These are phyloP conservation scores for Dendrocincla tyrannina DNA, from an alignment of 2,797 vertebrate genomes.

Conservation along the genomic window DNA sequence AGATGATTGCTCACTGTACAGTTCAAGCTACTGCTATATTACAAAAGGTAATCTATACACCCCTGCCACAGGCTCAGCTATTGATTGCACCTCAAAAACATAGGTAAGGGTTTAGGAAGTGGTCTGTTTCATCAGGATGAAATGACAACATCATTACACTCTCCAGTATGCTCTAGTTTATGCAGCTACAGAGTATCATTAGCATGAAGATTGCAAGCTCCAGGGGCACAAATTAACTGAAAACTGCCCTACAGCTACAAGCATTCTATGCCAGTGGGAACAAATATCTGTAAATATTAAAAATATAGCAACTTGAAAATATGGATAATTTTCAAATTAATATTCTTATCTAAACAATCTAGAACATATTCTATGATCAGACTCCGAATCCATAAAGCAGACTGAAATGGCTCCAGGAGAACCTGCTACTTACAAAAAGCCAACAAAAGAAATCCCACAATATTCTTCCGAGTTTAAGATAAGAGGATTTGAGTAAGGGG, in stretches of 20 bases:
- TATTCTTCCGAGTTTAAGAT: slow-evolving; percentile 14
- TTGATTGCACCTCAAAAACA: background rate
- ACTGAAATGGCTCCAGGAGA: slow-evolving; percentile 40
- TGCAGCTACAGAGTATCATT: background rate
- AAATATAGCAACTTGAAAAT: slow-evolving; percentile 40
- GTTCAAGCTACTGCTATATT: slow-evolving; percentile 2
- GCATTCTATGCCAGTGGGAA: slow-evolving; percentile 37
- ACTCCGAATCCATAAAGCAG: slow-evolving; percentile 19
- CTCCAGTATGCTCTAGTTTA: background rate
- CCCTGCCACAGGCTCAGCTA: background rate
- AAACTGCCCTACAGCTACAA: slow-evolving; percentile 4
- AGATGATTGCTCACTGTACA: background rate
- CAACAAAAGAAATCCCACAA: slow-evolving; percentile 36
- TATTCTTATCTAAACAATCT: slow-evolving; percentile 9
- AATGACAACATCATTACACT: background rate
- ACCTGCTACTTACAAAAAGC: slow-evolving; percentile 48
- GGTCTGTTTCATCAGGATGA: slow-evolving; percentile 9
- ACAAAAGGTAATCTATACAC: background rate
- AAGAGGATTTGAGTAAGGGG: background rate
- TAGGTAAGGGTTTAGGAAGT: background rate
- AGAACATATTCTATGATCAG: background rate
- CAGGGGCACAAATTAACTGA: slow-evolving; percentile 35
- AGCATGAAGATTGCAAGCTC: background rate
- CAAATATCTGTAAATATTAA: slow-evolving; percentile 9
- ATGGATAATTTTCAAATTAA: background rate